Percentiles rank a stretch among this genome's conserved stretches.
These are phyloP conservation scores for Stenodema calcarata DNA, from an alignment of 2,888 invertebrate species.

Conservation along the genomic window DNA sequence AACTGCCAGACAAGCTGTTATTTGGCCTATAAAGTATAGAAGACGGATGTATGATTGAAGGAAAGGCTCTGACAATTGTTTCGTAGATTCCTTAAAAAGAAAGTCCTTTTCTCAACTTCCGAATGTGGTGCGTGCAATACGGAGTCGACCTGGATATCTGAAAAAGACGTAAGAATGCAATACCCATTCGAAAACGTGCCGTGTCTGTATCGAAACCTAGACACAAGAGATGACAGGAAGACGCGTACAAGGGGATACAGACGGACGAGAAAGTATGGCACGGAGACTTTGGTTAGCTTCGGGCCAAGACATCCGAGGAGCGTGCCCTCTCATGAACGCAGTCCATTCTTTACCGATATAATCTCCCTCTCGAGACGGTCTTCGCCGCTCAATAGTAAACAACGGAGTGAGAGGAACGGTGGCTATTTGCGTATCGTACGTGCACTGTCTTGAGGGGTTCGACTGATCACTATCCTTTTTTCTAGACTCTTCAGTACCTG, in stretches of 20 bases:
- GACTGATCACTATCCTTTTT: background rate
- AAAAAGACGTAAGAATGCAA: background rate
- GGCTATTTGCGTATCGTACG: background rate
- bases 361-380: background rate
- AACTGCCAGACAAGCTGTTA: too few relatives aligned
- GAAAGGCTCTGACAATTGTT: too few relatives aligned
- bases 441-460: background rate
- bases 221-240: background rate
- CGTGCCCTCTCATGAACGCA: background rate
- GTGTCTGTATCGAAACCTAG: background rate
- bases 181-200: background rate
- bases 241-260: background rate
- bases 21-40: too few relatives aligned
- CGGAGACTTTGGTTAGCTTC: background rate
- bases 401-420: background rate
- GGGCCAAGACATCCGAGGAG: background rate
- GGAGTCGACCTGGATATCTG: background rate
- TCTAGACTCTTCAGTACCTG: too few relatives aligned
- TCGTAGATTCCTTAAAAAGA: too few relatives aligned
- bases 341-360: background rate
- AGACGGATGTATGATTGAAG: too few relatives aligned
- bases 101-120: background rate
- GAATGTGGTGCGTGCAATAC: background rate
- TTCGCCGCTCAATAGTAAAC: background rate
- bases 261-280: background rate